Evolutionary conservation across 2,888 invertebrate genomes (phyloP).

Genomic region (Leucania comma): DNA sequence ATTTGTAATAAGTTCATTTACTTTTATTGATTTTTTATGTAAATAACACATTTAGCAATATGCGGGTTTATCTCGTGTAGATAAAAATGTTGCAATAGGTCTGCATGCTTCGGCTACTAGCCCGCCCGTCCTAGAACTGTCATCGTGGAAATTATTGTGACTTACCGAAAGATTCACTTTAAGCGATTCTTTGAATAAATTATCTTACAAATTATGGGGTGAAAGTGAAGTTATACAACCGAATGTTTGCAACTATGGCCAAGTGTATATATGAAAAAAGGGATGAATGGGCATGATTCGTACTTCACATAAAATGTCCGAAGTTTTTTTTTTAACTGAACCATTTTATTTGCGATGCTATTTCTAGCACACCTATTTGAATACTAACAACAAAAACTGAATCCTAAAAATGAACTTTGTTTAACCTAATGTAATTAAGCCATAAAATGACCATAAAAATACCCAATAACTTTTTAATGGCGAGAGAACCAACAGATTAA

Average conservation of each 20-base stretch:
- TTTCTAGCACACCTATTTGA: no score
- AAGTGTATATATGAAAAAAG: no score
- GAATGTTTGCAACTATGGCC: no score
- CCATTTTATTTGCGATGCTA: no score
- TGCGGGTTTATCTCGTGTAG: slow-evolving; percentile 70
- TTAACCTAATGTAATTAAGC: slow-evolving; percentile 20
- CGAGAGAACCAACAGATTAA: slow-evolving; percentile 19
- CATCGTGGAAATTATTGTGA: slow-evolving; percentile 45
- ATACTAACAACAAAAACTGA: no score
- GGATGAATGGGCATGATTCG: no score
- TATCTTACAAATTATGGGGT: no score
- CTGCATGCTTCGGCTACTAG: slow-evolving; percentile 42
- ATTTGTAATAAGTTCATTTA: slow-evolving; percentile 53
- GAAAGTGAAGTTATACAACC: no score
- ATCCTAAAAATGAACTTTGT: no score
- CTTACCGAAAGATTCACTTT: neutral
- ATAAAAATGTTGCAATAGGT: slow-evolving; percentile 70
- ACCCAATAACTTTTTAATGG: slow-evolving; percentile 32
- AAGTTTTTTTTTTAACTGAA: no score
- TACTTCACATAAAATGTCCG: no score
- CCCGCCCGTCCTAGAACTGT: slow-evolving; percentile 42
- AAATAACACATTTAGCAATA: slow-evolving; percentile 68
- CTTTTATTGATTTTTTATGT: slow-evolving; percentile 61
- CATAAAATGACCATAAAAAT: slow-evolving; percentile 20
- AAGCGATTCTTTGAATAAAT: neutral